These are phyloP conservation scores for Drosophila pseudotalamancana DNA, from an alignment of 2,888 invertebrate genomes.

Conservation along the genomic window DNA sequence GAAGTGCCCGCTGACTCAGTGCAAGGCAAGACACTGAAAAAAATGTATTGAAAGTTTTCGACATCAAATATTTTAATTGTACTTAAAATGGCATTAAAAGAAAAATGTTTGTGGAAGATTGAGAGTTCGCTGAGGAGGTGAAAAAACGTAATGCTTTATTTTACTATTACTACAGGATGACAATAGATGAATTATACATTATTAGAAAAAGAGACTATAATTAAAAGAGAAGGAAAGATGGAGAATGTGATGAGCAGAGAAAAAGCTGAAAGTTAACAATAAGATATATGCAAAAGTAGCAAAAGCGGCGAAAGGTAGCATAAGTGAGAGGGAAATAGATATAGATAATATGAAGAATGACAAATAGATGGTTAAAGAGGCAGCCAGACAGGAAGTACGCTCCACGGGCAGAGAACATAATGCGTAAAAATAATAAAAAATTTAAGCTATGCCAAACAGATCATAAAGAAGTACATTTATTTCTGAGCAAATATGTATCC, in stretches of 20 bases:
- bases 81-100: too few species aligned
- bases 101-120: too few species aligned
- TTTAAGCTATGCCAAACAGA: neutral
- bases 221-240: too few species aligned
- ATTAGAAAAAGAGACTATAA: too few species aligned
- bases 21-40: constrained; percentile 17
- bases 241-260: too few species aligned
- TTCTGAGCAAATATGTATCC: neutral
- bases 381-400: constrained; percentile 6
- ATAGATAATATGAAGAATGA: neutral
- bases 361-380: neutral
- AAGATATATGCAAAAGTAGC: neutral
- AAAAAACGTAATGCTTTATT: too few species aligned
- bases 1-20: constrained; percentile 47
- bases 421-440: neutral
- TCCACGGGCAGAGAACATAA: neutral
- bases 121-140: too few species aligned
- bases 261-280: too few species aligned
- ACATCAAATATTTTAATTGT: too few species aligned
- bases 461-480: neutral
- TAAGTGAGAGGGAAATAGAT: neutral
- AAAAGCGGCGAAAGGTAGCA: neutral
- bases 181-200: too few species aligned
- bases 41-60: too few species aligned
- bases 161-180: too few species aligned